Conservation (phyloP, 2,888 invertebrate species). For the Aelia acuminata region DNA sequence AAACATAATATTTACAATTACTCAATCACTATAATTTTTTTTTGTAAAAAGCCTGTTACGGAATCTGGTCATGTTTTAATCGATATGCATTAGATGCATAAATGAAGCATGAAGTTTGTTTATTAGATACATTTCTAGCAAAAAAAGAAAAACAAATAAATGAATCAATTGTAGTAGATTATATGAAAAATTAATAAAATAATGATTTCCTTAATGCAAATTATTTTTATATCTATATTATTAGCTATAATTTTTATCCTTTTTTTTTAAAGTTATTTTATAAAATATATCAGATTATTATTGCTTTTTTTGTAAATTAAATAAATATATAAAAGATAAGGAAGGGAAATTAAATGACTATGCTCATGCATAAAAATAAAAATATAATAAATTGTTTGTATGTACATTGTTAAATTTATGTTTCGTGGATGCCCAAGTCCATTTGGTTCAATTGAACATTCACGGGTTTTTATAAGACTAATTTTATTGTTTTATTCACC, state of each 20-base stretch:
- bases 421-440: too few relatives aligned
- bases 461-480: too few relatives aligned
- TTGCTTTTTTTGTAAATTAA: background rate
- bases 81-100: constrained; percentile 24
- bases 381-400: too few relatives aligned
- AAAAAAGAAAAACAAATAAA: background rate
- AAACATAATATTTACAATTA: background rate
- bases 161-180: background rate
- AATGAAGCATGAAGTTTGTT: constrained; percentile 31
- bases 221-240: background rate
- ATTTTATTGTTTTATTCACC: too few relatives aligned
- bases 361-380: background rate
- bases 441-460: too few relatives aligned
- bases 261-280: background rate
- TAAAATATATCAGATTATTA: background rate
- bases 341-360: background rate
- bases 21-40: background rate
- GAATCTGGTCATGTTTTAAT: background rate
- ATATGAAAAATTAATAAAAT: background rate
- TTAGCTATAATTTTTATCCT: background rate
- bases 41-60: background rate
- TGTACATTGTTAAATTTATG: too few relatives aligned
- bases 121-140: background rate
- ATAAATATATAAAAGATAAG: background rate
- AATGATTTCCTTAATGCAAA: background rate